Percentiles rank a stretch among this genome's conserved stretches.
These are phyloP conservation scores for Sparidentex hasta DNA, from an alignment of 2,797 vertebrate genomes.

Conservation along the genomic window DNA sequence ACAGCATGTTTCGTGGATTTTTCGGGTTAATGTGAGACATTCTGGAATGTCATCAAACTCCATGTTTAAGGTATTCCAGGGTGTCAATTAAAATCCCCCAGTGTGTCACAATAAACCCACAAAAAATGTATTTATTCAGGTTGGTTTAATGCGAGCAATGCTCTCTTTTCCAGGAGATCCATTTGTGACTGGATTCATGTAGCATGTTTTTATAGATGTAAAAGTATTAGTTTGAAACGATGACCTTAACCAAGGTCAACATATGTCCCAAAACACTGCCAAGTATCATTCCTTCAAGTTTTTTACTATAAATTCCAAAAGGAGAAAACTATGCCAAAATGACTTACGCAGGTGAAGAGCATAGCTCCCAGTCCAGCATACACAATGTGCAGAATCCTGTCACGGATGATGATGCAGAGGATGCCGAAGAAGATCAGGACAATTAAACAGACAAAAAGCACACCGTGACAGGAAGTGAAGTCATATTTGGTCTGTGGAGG, in stretches of 20 bases:
- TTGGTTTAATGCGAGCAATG: no score
- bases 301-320: neutral
- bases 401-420: constrained; percentile 93
- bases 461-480: constrained; percentile 93
- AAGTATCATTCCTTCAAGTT: neutral
- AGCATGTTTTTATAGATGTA: no score
- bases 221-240: no score
- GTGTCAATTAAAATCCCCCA: neutral
- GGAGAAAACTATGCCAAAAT: neutral
- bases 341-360: constrained; percentile 94
- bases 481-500: constrained; percentile 91
- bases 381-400: constrained; percentile 91
- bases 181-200: no score
- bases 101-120: neutral
- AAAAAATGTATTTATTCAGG: no score
- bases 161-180: no score
- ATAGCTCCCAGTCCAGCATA: constrained; percentile 92
- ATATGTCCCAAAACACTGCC: neutral
- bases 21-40: neutral
- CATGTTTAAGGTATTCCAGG: neutral
- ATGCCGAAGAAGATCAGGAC: constrained; percentile 91
- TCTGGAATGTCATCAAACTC: neutral
- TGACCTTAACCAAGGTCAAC: no score
- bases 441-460: constrained; percentile 91
- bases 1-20: neutral